Percentiles rank a stretch among this genome's conserved stretches.
Conservation (phyloP, 2,888 invertebrate genomes). For the Creontiades dilutus region DNA sequence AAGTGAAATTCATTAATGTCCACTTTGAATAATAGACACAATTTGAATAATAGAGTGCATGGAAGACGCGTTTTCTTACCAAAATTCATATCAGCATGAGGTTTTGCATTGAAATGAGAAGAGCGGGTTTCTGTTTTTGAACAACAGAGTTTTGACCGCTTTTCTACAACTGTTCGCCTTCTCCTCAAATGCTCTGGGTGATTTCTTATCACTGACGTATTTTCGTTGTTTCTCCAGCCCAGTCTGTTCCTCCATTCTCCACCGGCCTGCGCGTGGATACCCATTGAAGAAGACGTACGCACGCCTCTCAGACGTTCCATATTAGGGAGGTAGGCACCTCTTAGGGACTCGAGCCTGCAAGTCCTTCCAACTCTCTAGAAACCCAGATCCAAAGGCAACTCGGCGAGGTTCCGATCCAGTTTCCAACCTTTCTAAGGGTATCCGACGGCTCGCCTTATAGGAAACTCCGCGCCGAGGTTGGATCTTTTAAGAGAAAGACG, state of each 20-base stretch:
- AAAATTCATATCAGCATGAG: too few species aligned
- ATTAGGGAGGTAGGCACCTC: neutral
- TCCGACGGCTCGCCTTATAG: slow-evolving; percentile 56
- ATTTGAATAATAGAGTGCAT: too few species aligned
- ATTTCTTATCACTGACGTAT: neutral
- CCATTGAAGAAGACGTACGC: neutral
- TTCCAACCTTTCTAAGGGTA: slow-evolving; percentile 62
- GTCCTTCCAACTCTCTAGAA: slow-evolving; percentile 66
- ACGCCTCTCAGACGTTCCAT: slow-evolving; percentile 25
- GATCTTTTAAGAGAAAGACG: slow-evolving; percentile 67
- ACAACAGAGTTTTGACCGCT: too few species aligned
- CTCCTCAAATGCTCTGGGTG: too few species aligned
- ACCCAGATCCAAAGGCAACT: slow-evolving; percentile 55
- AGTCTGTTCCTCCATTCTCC: neutral
- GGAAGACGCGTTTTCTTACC: too few species aligned
- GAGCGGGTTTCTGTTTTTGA: too few species aligned
- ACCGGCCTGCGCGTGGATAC: neutral
- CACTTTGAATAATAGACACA: too few species aligned
- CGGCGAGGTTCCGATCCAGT: slow-evolving; percentile 55
- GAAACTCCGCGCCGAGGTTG: neutral
- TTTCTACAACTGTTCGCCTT: too few species aligned
- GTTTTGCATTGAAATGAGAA: too few species aligned
- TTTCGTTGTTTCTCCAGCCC: neutral
- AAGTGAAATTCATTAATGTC: too few species aligned
- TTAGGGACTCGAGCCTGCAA: neutral